These are phyloP conservation scores for Saiga tatarica DNA, from an alignment of 2,113 vertebrate genomes.

Conservation along the genomic window DNA sequence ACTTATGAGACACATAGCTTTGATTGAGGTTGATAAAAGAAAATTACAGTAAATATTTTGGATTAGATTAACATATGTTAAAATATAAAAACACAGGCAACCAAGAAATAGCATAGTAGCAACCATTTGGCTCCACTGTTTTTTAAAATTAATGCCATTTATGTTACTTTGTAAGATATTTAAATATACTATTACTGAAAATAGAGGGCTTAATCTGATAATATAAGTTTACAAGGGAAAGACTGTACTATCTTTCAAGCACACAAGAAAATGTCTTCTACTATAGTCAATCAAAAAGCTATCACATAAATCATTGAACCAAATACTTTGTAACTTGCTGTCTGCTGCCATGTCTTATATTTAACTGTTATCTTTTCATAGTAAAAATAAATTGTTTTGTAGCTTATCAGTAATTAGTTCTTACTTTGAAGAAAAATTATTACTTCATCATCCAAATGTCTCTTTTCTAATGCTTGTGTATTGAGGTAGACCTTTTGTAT, in stretches of 20 bases:
- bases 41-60: background rate
- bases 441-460: constrained; percentile 74
- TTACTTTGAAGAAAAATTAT: constrained; percentile 78
- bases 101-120: background rate
- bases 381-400: constrained; percentile 74
- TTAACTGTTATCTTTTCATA: constrained; percentile 67
- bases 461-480: constrained; percentile 58
- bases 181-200: background rate
- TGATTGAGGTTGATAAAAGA: background rate
- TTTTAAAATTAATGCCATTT: background rate
- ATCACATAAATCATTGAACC: background rate
- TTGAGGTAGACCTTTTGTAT: constrained; percentile 55
- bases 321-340: constrained; percentile 3
- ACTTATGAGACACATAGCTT: background rate
- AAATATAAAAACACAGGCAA: background rate
- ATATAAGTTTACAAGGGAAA: background rate
- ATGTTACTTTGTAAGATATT: background rate
- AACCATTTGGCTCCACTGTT: background rate
- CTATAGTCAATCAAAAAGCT: background rate
- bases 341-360: constrained; percentile 54
- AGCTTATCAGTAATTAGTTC: constrained; percentile 70
- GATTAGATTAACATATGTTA: background rate
- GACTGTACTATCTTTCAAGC: background rate
- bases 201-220: background rate
- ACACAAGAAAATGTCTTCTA: background rate